Base-by-base conservation (phyloP, 2,888 invertebrate species). In the Temnothorax ravouxi region DNA sequence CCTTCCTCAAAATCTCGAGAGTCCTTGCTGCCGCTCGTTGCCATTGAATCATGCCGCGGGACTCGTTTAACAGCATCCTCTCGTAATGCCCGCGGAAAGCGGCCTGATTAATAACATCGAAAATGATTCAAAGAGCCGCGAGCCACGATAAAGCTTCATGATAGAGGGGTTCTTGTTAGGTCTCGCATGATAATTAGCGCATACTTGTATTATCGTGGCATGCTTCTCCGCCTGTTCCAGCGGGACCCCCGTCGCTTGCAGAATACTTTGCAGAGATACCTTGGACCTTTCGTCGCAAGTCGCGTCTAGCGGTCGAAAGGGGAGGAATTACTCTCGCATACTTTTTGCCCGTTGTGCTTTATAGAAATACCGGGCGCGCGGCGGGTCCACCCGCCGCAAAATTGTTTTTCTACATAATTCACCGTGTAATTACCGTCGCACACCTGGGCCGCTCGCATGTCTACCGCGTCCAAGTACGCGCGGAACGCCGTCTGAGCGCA, bases 191-290 rank as follows among this genome's bases (percentile, higher is more conserved):
- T 56, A 71, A 67, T 47, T 41, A 71, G 15, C 34, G 41, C 69
- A n/a, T 74, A 93, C 94, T 90, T 94, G 94, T 88, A 94, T 94
- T 80, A 93, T 89, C 6, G 64, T 89, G 6, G 94, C 93, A 18
- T 93, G 92, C 21, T 66, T 74, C 34, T 92, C 87, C 4, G 94
- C 93, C 18, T 89, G 69, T 4, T 91, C 86, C 1, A 84, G 56
- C 6, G 88, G 64, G 9, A 88, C 85, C 29, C 93, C 94, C 21
- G 90, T 91, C 18, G 89, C 80, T 81, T 91, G 85, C 6, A 94
- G 80, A 69, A 94, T 93, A 47, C 74, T 83, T 67, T 88, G 81
- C 38, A 94, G 86, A 6, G 93, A 92, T 29, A 90, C 64, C 67
- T 84, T 84, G 67, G 91, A 92, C 44, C 81, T 75, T 3, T 91